Conservation (phyloP, 1,140 invertebrate species). For the Heliothis virescens region DNA sequence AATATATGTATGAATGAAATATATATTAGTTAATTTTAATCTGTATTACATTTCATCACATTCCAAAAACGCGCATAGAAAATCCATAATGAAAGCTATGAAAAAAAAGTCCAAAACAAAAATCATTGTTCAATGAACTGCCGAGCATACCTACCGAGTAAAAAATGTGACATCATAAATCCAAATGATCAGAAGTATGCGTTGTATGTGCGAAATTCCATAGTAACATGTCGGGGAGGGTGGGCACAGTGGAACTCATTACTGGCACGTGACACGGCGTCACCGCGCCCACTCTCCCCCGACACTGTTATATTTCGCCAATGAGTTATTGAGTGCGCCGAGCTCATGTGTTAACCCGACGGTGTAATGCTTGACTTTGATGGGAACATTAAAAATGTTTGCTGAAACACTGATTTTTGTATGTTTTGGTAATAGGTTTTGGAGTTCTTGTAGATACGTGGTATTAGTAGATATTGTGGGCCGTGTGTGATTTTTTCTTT, state of each 20-base stretch:
- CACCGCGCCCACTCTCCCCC: slow-evolving; percentile 71
- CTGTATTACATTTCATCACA: background rate
- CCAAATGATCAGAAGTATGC: slow-evolving; percentile 73
- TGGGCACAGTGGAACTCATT: slow-evolving; percentile 77
- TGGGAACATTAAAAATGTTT: slow-evolving; percentile 40
- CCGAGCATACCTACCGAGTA: slow-evolving; percentile 39
- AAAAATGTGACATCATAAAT: slow-evolving; percentile 79
- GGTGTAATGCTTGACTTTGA: slow-evolving; percentile 60
- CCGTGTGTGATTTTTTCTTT: too few species aligned
- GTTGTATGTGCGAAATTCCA: slow-evolving; percentile 82
- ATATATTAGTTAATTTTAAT: too few species aligned
- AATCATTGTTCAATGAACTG: slow-evolving; percentile 16
- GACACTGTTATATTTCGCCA: slow-evolving; percentile 78
- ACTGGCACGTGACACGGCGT: slow-evolving; percentile 82
- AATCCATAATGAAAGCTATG: slow-evolving; percentile 4
- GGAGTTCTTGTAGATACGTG: background rate
- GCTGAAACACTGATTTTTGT: background rate
- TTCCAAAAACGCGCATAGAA: background rate
- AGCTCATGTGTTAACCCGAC: slow-evolving; percentile 76
- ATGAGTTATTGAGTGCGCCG: slow-evolving; percentile 84
- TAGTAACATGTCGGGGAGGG: slow-evolving; percentile 66
- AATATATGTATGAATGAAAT: too few species aligned
- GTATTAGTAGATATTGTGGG: too few species aligned
- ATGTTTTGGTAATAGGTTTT: background rate
- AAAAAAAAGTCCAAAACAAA: slow-evolving; percentile 4